A percentile compares a stretch with the other conserved stretches of the same genome.
Conservation (phyloP, 2,888 invertebrate genomes). For the Anthoptus insignis region DNA sequence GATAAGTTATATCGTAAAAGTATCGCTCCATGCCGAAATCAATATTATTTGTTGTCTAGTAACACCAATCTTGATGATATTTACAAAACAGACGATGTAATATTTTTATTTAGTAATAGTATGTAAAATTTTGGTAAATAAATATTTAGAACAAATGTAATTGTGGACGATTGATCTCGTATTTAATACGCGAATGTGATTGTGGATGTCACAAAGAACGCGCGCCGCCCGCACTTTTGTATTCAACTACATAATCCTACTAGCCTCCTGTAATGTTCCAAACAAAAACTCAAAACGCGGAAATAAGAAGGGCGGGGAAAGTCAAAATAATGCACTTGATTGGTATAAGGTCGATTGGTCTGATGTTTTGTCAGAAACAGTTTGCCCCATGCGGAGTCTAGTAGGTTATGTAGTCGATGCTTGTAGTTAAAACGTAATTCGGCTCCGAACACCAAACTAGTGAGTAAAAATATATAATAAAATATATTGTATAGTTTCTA, state of each 20-base stretch:
- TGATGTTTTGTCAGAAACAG: too few relatives aligned
- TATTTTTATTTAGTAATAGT: background rate
- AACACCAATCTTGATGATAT: background rate
- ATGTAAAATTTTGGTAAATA: background rate
- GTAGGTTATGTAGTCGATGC: too few relatives aligned
- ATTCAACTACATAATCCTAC: too few relatives aligned
- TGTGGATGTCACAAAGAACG: conserved; percentile 20
- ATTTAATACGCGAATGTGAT: conserved; percentile 25
- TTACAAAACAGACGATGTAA: background rate
- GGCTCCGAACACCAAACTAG: conserved; percentile 82
- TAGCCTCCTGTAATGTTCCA: too few relatives aligned
- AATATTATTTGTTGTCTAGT: background rate
- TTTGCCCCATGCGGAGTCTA: too few relatives aligned
- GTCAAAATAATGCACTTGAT: too few relatives aligned
- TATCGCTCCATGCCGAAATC: too few relatives aligned
- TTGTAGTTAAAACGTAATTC: conserved; percentile 70
- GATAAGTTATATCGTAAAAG: too few relatives aligned
- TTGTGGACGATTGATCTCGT: conserved; percentile 28
- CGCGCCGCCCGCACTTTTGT: conserved; percentile 56
- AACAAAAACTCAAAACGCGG: too few relatives aligned
- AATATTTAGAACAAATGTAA: conserved; percentile 19
- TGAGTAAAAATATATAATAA: conserved; percentile 58
- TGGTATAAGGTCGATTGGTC: too few relatives aligned
- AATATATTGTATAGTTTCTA: conserved; percentile 70
- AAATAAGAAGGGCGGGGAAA: too few relatives aligned